Conservation (phyloP, 2,797 vertebrate species). For the Cynodonichthys magdalenae region DNA sequence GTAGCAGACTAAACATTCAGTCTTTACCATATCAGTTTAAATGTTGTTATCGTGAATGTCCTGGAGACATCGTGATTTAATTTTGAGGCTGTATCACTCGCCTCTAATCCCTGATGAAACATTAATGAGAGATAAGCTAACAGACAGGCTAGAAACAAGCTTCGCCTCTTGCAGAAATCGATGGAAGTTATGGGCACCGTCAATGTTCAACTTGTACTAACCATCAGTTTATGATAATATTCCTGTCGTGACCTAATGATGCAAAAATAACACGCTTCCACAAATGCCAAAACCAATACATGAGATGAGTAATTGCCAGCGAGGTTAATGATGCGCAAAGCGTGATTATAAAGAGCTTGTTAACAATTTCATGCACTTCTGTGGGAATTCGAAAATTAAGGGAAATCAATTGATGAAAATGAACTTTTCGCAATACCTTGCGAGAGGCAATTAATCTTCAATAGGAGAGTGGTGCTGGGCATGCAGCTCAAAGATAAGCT, state of each 20-base stretch:
- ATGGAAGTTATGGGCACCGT: neutral
- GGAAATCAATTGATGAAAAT: slow-evolving; percentile 77
- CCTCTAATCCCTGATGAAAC: too few species aligned
- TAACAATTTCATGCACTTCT: slow-evolving; percentile 71
- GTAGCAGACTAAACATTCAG: too few species aligned
- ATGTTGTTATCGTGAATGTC: too few species aligned
- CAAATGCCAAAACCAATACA: slow-evolving; percentile 67
- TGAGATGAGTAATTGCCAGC: slow-evolving; percentile 65
- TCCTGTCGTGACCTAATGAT: slow-evolving; percentile 66
- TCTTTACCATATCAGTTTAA: too few species aligned
- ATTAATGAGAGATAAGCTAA: too few species aligned
- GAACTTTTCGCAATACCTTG: slow-evolving; percentile 75
- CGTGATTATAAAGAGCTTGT: slow-evolving; percentile 62
- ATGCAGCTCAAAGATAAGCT: slow-evolving; percentile 79
- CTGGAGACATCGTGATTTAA: too few species aligned
- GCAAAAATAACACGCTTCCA: slow-evolving; percentile 71
- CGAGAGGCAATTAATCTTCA: slow-evolving; percentile 76
- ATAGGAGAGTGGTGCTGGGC: slow-evolving; percentile 62
- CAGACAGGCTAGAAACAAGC: too few species aligned
- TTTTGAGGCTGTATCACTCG: too few species aligned
- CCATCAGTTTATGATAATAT: slow-evolving; percentile 62
- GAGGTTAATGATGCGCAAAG: slow-evolving; percentile 71
- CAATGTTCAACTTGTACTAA: slow-evolving; percentile 51
- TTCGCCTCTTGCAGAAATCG: slow-evolving; percentile 8
- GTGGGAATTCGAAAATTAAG: slow-evolving; percentile 65